Base-by-base conservation (phyloP, 64 coral and sea anemone species). In the Hydrozoanthus tunicans region DNA sequence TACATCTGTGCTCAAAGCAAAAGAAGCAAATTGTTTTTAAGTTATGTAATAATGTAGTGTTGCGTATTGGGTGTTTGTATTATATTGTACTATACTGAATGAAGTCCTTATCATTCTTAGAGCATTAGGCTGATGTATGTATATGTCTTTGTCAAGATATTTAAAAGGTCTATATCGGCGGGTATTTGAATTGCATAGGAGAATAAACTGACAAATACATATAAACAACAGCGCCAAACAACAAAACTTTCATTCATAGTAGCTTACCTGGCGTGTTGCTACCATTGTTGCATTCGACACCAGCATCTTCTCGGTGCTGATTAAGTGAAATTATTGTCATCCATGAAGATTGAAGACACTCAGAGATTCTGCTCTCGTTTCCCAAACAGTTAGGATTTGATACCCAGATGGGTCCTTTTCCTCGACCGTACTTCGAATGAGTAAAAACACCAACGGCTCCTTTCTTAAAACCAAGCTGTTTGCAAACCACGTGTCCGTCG, bases 401-500 rank as follows among this genome's bases (percentile, higher is more conserved):
- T 64, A 82, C 52, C 80, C 80, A 82, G 27, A 82, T 17, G 7
- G 26, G 80, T 11, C 80, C 80, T 52, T 13, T 65, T 17, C 80
- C 80, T 52, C 14, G 25, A 4, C 80, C 80, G 59, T 82, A 82
- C 17, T 12, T 62, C 6, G 80, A 58, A 64, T 5, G 25, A 5
- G 80, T 64, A 25, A 13, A 82, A 8, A 82, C 80, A 64, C 59
- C 26, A 51, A 65, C 80, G 13, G 80, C 80, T 82, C 60, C 61
- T 64, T 64, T 63, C 8, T 63, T 82, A 62, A 51, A 82, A 13
- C 80, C 80, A 82, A 82, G 80, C 52, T 82, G 59, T 14, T 51
- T 82, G 80, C 80, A 82, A 65, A 82, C 13, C 61, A 82, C 80
- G 24, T 82, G 58, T 52, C 80, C 80, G 64, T 82, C 80, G 5